phyloP scores from a whole-genome alignment of 2,113 vertebrate genomes.

The Crotalus viridis region DNA sequence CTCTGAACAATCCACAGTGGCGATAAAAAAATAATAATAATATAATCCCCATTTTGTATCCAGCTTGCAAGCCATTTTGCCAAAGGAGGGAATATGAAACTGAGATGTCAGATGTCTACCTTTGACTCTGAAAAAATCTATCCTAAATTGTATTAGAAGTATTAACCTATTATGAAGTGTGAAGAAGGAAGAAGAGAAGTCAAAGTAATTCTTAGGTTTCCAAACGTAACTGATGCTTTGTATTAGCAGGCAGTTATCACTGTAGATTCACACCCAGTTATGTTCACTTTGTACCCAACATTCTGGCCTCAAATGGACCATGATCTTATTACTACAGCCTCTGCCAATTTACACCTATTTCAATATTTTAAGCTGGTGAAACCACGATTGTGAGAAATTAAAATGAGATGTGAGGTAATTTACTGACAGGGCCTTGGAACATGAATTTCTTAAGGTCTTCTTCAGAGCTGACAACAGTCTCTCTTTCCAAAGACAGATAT shows the following conservation, averaged over 20 bases:
- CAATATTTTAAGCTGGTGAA: neutral
- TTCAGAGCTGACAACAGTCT: neutral
- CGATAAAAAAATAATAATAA: neutral
- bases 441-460: neutral
- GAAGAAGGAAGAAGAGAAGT: conserved; percentile 1
- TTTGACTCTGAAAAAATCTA: conserved; percentile 19
- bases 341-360: neutral
- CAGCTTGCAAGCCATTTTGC: neutral
- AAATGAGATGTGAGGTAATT: neutral
- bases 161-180: neutral
- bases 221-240: conserved; percentile 19
- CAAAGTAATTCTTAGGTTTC: conserved; percentile 19
- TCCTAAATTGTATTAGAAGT: conserved; percentile 7
- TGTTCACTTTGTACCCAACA: neutral
- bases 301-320: neutral
- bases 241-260: neutral
- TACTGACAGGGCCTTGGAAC: too few relatives aligned
- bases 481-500: neutral
- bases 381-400: neutral
- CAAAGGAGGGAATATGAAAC: neutral
- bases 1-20: conserved; percentile 13
- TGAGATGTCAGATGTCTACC: neutral
- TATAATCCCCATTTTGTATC: neutral
- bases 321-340: neutral
- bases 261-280: conserved; percentile 17